Evolutionary conservation across 2,113 vertebrate genomes (phyloP).

Genomic region (Colinus virginianus): DNA sequence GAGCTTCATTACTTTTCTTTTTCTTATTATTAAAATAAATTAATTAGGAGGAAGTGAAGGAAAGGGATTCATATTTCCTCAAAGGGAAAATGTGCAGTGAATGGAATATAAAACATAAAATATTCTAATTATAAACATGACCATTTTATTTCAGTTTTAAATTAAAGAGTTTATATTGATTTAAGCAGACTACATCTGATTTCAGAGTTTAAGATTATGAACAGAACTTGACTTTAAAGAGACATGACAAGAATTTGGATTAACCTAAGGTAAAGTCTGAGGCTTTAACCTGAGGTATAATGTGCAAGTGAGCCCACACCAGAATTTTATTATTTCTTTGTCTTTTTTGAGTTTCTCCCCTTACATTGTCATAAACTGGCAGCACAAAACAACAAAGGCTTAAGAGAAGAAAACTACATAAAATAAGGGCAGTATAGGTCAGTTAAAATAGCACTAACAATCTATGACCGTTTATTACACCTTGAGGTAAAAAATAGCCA

Average conservation of each 20-base stretch:
- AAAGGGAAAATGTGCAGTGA: slow-evolving; percentile 16
- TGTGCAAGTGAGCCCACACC: background rate
- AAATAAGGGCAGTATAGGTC: background rate
- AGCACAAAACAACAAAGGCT: background rate
- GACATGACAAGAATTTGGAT: background rate
- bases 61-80: background rate
- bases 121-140: background rate
- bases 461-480: background rate
- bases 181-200: background rate
- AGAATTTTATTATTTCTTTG: background rate
- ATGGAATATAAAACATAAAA: background rate
- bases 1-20: background rate
- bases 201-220: background rate
- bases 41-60: background rate
- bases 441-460: background rate
- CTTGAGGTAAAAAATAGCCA: background rate
- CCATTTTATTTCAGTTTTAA: background rate
- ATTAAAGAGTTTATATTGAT: background rate
- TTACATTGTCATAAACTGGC: background rate
- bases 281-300: rapidly evolving
- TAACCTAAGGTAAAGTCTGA: background rate
- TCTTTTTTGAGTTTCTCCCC: background rate
- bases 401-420: background rate
- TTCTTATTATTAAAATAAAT: slow-evolving; percentile 25
- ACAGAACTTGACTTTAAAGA: background rate